Percentiles rank a stretch among this genome's conserved stretches.
Evolutionary conservation across 2,797 vertebrate genomes (phyloP).

Genomic region (Smutsia gigantea): DNA sequence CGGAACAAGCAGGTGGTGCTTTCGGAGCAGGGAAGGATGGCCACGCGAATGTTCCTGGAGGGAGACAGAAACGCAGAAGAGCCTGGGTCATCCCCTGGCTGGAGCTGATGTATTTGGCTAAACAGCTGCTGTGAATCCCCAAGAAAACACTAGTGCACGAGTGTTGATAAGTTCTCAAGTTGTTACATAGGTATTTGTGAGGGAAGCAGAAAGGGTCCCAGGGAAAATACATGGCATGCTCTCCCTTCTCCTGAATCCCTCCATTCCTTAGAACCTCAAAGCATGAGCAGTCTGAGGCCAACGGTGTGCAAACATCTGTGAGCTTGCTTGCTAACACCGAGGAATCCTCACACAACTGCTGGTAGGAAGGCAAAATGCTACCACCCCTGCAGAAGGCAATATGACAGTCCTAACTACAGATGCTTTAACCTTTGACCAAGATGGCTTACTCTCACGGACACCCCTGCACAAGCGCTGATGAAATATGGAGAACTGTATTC

Average conservation of each 20-base stretch:
- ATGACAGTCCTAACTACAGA: not conserved
- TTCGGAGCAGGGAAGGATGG: slow-evolving; percentile 93
- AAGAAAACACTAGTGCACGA: not conserved
- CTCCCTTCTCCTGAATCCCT: not conserved
- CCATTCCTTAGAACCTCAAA: not conserved
- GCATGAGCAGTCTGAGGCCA: fast-evolving
- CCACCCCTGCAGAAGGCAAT: not conserved
- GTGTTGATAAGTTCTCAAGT: not conserved
- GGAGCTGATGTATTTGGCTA: not conserved
- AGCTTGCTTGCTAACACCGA: not conserved
- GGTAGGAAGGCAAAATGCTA: not conserved
- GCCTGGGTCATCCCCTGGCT: not conserved
- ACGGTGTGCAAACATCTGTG: not conserved
- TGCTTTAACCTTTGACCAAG: not conserved
- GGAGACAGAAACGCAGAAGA: not conserved
- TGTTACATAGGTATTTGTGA: not conserved
- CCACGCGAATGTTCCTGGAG: slow-evolving; percentile 92
- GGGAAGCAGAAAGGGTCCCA: not conserved
- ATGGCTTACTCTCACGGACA: fast-evolving
- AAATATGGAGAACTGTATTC: not conserved
- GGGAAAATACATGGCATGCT: no score
- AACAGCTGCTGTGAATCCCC: not conserved
- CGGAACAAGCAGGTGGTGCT: slow-evolving; percentile 94
- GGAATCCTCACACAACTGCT: fast-evolving
- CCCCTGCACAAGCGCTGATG: not conserved